Evolutionary conservation across 2,113 vertebrate genomes (phyloP).

Genomic region (Chaetorhynchus papuensis): DNA sequence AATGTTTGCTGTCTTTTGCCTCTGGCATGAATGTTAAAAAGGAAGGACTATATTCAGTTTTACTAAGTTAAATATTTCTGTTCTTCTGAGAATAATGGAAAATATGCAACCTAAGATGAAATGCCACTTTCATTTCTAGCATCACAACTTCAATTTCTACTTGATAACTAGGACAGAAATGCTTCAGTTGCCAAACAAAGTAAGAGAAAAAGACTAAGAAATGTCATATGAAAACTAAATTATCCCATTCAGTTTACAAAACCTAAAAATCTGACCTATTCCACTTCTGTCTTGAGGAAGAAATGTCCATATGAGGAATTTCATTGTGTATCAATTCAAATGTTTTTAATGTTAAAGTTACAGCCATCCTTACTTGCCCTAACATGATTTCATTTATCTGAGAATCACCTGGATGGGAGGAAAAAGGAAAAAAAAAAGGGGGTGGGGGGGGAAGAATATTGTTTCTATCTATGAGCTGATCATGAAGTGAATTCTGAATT

Average conservation of each 20-base stretch:
- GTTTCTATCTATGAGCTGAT: neutral
- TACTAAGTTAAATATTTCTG: neutral
- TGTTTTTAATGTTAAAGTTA: neutral
- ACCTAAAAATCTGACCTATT: neutral
- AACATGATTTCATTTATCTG: neutral
- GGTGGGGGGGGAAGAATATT: accelerated
- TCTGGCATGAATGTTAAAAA: neutral
- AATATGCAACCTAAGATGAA: neutral
- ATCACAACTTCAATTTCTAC: neutral
- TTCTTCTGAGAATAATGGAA: neutral
- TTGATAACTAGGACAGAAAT: neutral
- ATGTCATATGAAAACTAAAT: neutral
- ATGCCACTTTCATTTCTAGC: neutral
- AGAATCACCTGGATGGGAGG: neutral
- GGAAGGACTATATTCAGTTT: neutral
- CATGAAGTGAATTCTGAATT: neutral
- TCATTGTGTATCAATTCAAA: neutral
- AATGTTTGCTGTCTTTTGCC: neutral
- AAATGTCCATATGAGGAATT: neutral
- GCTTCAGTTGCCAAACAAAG: neutral
- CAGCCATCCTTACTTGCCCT: neutral
- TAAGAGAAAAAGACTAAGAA: neutral
- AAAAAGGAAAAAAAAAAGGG: no score
- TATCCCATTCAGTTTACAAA: neutral
- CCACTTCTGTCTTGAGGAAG: neutral